Evolutionary conservation across 2,888 invertebrate genomes (phyloP).

Genomic region (Amorpha juglandis): DNA sequence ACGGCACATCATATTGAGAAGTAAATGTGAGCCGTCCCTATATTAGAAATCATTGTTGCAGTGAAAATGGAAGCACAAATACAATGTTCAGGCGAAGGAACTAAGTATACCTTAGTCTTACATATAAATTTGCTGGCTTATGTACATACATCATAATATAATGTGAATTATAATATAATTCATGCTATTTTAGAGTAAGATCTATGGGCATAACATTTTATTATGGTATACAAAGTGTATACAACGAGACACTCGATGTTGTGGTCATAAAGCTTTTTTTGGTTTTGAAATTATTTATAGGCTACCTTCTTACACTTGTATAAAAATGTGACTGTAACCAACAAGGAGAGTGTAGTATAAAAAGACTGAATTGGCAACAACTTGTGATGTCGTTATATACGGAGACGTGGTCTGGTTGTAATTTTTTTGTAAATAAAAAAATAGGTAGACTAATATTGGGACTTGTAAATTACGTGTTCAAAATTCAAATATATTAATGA

Average conservation of each 20-base stretch:
- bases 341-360: slow-evolving; percentile 56
- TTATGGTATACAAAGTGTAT: neutral
- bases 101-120: neutral
- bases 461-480: slow-evolving; percentile 67
- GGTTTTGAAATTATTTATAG: slow-evolving; percentile 7
- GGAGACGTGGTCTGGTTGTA: slow-evolving; percentile 67
- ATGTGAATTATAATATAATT: neutral
- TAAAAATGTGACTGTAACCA: slow-evolving; percentile 31
- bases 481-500: slow-evolving; percentile 56
- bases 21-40: slow-evolving; percentile 14
- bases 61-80: slow-evolving; percentile 22
- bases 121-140: neutral
- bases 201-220: slow-evolving; percentile 2
- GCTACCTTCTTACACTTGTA: slow-evolving; percentile 14
- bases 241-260: slow-evolving; percentile 26
- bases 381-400: slow-evolving; percentile 69
- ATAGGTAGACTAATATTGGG: slow-evolving; percentile 51
- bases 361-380: slow-evolving; percentile 79
- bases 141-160: neutral
- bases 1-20: slow-evolving; percentile 8
- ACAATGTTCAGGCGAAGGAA: neutral
- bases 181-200: neutral
- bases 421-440: slow-evolving; percentile 36
- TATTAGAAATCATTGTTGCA: neutral
- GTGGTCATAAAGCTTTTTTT: neutral